Conservation (phyloP, 2,888 invertebrate species). For the Caenorhabditis panamensis region DNA sequence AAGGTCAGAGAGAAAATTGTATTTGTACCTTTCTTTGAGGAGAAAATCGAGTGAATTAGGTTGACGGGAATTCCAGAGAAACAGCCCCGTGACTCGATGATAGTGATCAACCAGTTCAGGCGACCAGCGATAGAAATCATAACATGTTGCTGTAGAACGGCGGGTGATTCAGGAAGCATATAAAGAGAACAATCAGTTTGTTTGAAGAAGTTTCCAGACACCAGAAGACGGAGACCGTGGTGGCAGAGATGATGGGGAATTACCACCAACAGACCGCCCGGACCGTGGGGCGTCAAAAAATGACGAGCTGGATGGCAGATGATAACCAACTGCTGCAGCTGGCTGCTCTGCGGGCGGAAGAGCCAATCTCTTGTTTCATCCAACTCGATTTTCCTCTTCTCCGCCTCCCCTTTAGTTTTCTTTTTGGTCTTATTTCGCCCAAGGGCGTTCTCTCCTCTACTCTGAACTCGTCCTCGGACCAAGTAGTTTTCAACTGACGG, state of each 20-base stretch:
- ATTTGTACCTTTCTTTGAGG: background rate
- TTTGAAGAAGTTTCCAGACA: no score
- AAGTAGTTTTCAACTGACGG: background rate
- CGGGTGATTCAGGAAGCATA: no score
- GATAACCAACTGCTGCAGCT: constrained; percentile 23
- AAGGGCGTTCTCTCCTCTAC: constrained; percentile 9
- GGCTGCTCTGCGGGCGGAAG: constrained; percentile 9
- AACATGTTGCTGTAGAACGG: constrained; percentile 16
- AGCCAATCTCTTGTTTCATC: constrained; percentile 52
- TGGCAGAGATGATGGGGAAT: no score
- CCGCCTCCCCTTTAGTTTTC: background rate
- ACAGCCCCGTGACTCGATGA: constrained; percentile 22
- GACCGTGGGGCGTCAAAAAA: constrained; percentile 37
- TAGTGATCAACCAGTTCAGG: constrained; percentile 10
- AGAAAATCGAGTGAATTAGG: background rate
- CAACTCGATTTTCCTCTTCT: constrained; percentile 20
- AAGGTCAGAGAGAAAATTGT: constrained; percentile 1
- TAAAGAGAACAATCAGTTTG: no score
- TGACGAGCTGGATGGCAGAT: constrained; percentile 20
- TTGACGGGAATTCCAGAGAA: background rate
- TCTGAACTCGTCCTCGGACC: background rate
- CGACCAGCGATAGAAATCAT: constrained; percentile 22
- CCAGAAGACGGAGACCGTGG: no score
- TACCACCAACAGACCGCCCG: constrained; percentile 17
- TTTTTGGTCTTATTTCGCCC: constrained; percentile 28